phyloP scores from a whole-genome alignment of 2,888 invertebrate genomes.

The Drosophila kanekoi region DNA sequence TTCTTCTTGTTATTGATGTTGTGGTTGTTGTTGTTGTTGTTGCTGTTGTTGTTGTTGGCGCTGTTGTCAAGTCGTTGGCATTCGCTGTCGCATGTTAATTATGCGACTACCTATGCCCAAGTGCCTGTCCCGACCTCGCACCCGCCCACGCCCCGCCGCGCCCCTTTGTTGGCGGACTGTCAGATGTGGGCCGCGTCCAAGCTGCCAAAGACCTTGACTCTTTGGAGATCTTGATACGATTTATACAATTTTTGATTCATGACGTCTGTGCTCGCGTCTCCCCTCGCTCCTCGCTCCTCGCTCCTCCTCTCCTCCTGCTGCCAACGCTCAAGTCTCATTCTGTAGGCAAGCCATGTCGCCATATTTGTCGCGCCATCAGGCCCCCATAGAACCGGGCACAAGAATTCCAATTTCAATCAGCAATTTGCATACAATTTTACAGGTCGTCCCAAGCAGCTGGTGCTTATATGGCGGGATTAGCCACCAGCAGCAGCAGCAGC shows the following conservation, averaged over 20 bases:
- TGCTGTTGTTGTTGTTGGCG: slow-evolving; percentile 7
- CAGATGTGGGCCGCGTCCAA: slow-evolving; percentile 57
- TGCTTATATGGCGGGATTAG: slow-evolving; percentile 68
- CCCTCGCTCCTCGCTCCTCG: background rate
- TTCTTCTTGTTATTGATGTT: slow-evolving; percentile 25
- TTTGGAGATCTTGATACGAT: slow-evolving; percentile 71
- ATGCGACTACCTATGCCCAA: slow-evolving; percentile 52
- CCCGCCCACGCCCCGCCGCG: slow-evolving; percentile 12
- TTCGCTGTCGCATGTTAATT: slow-evolving; percentile 75
- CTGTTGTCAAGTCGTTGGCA: slow-evolving; percentile 67
- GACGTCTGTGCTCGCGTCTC: slow-evolving; percentile 34
- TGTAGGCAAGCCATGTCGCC: slow-evolving; percentile 72
- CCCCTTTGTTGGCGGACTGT: slow-evolving; percentile 8
- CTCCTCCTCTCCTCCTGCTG: background rate
- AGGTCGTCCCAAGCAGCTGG: slow-evolving; percentile 56
- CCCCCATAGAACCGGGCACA: slow-evolving; percentile 27
- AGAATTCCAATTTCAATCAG: slow-evolving; percentile 69
- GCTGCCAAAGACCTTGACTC: slow-evolving; percentile 72
- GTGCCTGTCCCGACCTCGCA: slow-evolving; percentile 20
- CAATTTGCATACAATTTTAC: slow-evolving; percentile 75
- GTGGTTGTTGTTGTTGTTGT: slow-evolving; percentile 20
- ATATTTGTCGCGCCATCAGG: slow-evolving; percentile 61
- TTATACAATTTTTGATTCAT: slow-evolving; percentile 77
- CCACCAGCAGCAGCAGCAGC: slow-evolving; percentile 29
- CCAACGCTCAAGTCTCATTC: slow-evolving; percentile 47